These are phyloP conservation scores for Cyclargus thomasi DNA, from an alignment of 1,140 invertebrate genomes.

Conservation along the genomic window DNA sequence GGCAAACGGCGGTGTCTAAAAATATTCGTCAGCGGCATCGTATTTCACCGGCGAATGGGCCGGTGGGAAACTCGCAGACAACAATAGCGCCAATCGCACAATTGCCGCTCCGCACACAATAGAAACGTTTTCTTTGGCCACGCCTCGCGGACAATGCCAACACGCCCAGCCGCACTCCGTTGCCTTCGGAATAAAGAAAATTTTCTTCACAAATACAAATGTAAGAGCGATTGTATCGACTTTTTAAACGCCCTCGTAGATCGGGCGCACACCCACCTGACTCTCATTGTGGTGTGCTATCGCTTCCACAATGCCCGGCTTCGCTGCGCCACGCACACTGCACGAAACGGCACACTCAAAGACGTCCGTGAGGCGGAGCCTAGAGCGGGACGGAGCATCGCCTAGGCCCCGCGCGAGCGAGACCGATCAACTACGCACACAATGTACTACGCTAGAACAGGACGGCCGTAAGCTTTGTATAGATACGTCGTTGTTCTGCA, in stretches of 20 bases:
- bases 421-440: conserved; percentile 49
- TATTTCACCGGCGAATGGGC: conserved; percentile 35
- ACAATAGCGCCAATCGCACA: conserved; percentile 58
- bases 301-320: conserved; percentile 49
- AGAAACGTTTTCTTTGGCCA: conserved; percentile 58
- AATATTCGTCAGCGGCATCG: conserved; percentile 42
- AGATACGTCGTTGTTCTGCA: conserved; percentile 64
- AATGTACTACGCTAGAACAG: conserved; percentile 54
- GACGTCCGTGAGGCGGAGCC: conserved; percentile 57
- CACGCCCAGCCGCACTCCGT: conserved; percentile 50
- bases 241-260: conserved; percentile 72
- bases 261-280: conserved; percentile 58
- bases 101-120: conserved; percentile 47
- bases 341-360: conserved; percentile 38
- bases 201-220: conserved; percentile 63
- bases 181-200: conserved; percentile 60
- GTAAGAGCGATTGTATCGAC: conserved; percentile 69
- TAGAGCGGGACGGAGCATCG: conserved; percentile 55
- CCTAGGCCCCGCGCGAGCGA: conserved; percentile 44
- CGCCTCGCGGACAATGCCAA: conserved; percentile 57
- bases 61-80: conserved; percentile 58
- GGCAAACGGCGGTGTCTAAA: conserved; percentile 32
- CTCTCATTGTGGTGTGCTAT: conserved; percentile 59
- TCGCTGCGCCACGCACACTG: conserved; percentile 47
- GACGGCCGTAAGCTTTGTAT: conserved; percentile 66